Percentiles rank a stretch among this genome's conserved stretches.
These are phyloP conservation scores for Parus major DNA, from an alignment of 2,113 vertebrate genomes.

Conservation along the genomic window DNA sequence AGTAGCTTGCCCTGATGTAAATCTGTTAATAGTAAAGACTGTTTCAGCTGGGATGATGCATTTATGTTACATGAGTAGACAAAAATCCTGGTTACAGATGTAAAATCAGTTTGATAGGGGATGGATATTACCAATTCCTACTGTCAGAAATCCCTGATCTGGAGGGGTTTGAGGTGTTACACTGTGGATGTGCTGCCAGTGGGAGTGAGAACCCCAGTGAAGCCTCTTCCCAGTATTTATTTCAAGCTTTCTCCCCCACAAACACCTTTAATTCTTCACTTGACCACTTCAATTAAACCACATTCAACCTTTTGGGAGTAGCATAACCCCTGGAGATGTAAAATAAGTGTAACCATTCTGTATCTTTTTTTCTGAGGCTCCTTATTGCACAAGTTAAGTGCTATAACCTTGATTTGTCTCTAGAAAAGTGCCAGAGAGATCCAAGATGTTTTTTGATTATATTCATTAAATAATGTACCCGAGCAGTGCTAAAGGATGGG, in stretches of 20 bases:
- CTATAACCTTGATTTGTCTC: background rate
- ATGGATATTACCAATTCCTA: background rate
- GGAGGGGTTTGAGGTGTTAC: background rate
- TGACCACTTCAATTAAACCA: background rate
- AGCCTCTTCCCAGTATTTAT: background rate
- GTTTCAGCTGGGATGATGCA: background rate
- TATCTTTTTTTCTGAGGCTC: background rate
- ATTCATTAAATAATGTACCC: background rate
- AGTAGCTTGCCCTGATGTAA: background rate
- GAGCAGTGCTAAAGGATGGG: background rate
- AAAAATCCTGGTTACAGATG: background rate
- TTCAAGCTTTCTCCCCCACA: background rate
- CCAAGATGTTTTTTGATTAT: background rate
- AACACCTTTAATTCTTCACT: background rate
- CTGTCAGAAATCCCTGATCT: background rate
- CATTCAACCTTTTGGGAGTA: background rate
- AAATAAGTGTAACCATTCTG: background rate
- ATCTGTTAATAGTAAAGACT: background rate
- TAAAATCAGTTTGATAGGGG: background rate
- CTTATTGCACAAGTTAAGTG: background rate
- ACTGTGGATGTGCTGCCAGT: background rate
- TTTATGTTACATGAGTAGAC: background rate
- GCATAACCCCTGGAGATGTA: background rate
- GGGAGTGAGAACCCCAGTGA: background rate
- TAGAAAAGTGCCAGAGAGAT: background rate